Evolutionary conservation across 2,888 invertebrate genomes (phyloP).

Genomic region (Lepetodrilus schrolli): DNA sequence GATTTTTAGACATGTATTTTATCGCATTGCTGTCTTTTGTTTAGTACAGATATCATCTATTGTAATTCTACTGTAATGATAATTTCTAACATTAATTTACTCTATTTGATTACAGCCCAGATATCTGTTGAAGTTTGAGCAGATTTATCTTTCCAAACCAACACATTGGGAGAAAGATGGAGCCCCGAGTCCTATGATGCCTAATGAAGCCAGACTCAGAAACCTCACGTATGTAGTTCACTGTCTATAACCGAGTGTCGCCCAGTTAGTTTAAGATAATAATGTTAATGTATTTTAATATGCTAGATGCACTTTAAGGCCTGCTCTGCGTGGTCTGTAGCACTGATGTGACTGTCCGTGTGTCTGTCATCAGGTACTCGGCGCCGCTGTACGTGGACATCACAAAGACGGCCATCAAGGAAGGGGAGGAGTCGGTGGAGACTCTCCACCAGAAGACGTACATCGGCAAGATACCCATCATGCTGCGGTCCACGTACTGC

Average conservation of each 20-base stretch:
- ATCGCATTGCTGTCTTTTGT: too few relatives aligned
- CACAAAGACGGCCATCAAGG: constrained; percentile 94
- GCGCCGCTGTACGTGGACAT: constrained; percentile 99
- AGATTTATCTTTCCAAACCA: constrained; percentile 98
- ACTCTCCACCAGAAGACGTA: constrained; percentile 83
- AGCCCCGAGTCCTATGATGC: constrained; percentile 99
- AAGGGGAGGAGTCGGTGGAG: constrained; percentile 88
- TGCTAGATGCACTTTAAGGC: too few relatives aligned
- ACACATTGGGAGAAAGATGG: constrained; percentile 99
- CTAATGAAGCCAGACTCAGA: constrained; percentile 96
- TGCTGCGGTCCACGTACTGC: constrained; percentile 98
- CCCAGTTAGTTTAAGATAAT: too few relatives aligned
- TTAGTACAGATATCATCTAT: too few relatives aligned
- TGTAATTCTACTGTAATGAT: too few relatives aligned
- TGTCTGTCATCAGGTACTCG: constrained; percentile 82
- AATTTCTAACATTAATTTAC: too few relatives aligned
- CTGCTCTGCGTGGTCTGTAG: neutral
- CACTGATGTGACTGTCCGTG: constrained; percentile 27
- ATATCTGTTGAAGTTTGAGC: constrained; percentile 96
- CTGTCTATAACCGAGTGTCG: too few relatives aligned
- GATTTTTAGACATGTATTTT: too few relatives aligned
- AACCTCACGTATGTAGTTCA: constrained; percentile 84
- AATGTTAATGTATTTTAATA: too few relatives aligned
- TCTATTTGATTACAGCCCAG: constrained; percentile 86
- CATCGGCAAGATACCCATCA: constrained; percentile 96